phyloP scores from a whole-genome alignment of 2,113 vertebrate species.

The Neotoma lepida region DNA sequence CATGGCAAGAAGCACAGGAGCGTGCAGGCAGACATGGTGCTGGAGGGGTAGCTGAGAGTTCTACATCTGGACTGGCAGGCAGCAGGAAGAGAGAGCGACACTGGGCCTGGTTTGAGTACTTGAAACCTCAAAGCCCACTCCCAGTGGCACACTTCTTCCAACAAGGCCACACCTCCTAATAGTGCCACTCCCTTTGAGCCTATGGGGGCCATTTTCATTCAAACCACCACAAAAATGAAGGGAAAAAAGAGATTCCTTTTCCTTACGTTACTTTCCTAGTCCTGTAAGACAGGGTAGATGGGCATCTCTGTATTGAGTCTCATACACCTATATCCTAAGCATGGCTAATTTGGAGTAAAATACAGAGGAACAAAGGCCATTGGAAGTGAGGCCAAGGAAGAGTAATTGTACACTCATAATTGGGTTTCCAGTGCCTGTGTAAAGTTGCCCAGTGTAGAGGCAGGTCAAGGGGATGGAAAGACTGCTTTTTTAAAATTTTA shows the following conservation, averaged over 20 bases:
- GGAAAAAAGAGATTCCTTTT: not conserved
- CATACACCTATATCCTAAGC: not conserved
- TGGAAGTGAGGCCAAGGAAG: not conserved
- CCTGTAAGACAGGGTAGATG: not conserved
- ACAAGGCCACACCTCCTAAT: not conserved
- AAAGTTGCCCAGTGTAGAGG: not conserved
- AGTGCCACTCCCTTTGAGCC: not conserved
- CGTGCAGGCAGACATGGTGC: not conserved
- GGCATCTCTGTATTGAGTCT: not conserved
- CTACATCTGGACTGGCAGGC: not conserved
- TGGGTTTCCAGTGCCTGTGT: not conserved
- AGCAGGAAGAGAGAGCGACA: not conserved
- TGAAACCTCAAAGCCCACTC: not conserved
- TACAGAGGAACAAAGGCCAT: not conserved
- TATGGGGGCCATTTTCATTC: not conserved
- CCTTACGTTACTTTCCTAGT: not conserved
- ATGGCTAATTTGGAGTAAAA: not conserved
- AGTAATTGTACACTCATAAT: too few species aligned
- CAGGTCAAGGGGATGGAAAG: too few species aligned
- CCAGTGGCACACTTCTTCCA: not conserved
- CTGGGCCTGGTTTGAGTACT: not conserved
- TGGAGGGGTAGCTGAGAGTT: not conserved
- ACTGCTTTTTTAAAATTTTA: too few species aligned
- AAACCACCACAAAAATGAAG: not conserved
- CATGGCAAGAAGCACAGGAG: not conserved